These are phyloP conservation scores for Lycaena phlaeas DNA, from an alignment of 2,888 invertebrate genomes.

Conservation along the genomic window DNA sequence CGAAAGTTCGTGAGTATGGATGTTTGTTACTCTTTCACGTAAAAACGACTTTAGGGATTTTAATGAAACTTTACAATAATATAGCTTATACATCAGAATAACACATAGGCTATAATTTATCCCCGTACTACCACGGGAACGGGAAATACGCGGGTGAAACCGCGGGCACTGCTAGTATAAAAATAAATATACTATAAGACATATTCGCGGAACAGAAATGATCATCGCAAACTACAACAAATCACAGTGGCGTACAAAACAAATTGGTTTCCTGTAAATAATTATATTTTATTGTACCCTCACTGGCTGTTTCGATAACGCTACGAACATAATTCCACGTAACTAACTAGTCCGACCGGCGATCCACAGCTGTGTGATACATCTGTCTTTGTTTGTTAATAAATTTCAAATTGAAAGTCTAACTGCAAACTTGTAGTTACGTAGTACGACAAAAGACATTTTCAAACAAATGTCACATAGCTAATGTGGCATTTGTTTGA, in stretches of 20 bases:
- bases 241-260: slow-evolving; percentile 41
- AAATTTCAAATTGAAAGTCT: slow-evolving; percentile 23
- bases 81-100: too few relatives aligned
- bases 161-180: too few relatives aligned
- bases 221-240: slow-evolving; percentile 29
- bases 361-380: slow-evolving; percentile 24
- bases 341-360: slow-evolving; percentile 49
- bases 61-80: too few relatives aligned
- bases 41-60: too few relatives aligned
- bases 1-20: too few relatives aligned
- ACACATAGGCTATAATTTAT: too few relatives aligned
- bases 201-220: slow-evolving; percentile 3
- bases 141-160: too few relatives aligned
- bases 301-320: slow-evolving; percentile 42
- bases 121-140: too few relatives aligned
- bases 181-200: not conserved
- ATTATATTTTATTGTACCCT: slow-evolving; percentile 58
- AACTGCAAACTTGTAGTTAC: slow-evolving; percentile 13
- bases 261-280: slow-evolving; percentile 64
- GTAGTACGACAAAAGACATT: slow-evolving; percentile 3
- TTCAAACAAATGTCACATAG: too few relatives aligned
- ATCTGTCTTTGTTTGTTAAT: slow-evolving; percentile 25
- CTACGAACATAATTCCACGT: slow-evolving; percentile 48
- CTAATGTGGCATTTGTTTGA: too few relatives aligned
- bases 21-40: too few relatives aligned